Percentiles rank a stretch among this genome's conserved stretches.
Evolutionary conservation across 2,113 vertebrate species (phyloP).

Genomic region (Eudyptes chrysolophus): DNA sequence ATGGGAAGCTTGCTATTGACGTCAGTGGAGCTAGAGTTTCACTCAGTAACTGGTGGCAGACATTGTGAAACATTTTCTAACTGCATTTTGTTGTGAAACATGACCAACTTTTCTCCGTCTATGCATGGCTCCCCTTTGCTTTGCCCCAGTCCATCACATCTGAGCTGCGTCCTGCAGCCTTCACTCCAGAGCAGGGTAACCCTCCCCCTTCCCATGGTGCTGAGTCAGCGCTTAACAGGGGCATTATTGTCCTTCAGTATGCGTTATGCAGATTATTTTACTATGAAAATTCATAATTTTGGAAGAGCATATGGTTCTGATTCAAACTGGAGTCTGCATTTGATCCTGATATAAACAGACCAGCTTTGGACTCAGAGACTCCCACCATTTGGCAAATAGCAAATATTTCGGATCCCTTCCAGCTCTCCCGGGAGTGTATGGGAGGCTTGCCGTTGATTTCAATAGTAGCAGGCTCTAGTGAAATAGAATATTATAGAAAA

Average conservation of each 20-base stretch:
- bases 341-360: constrained; percentile 46
- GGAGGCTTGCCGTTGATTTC: background rate
- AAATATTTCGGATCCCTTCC: constrained; percentile 9
- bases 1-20: background rate
- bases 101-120: background rate
- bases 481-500: constrained; percentile 61
- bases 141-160: background rate
- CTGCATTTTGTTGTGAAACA: background rate
- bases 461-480: constrained; percentile 4
- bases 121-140: background rate
- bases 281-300: background rate
- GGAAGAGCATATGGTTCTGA: background rate
- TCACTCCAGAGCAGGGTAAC: background rate
- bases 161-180: background rate
- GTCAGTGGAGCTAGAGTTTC: background rate
- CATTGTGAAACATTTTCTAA: background rate
- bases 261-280: background rate
- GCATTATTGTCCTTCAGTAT: background rate
- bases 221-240: background rate
- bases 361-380: constrained; percentile 22
- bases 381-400: constrained; percentile 16
- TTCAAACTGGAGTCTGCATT: background rate
- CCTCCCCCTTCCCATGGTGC: background rate
- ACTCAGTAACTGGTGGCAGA: background rate
- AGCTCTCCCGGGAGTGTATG: background rate